Conservation (phyloP, 2,113 vertebrate genomes). For the Rousettus leschenaultii region DNA sequence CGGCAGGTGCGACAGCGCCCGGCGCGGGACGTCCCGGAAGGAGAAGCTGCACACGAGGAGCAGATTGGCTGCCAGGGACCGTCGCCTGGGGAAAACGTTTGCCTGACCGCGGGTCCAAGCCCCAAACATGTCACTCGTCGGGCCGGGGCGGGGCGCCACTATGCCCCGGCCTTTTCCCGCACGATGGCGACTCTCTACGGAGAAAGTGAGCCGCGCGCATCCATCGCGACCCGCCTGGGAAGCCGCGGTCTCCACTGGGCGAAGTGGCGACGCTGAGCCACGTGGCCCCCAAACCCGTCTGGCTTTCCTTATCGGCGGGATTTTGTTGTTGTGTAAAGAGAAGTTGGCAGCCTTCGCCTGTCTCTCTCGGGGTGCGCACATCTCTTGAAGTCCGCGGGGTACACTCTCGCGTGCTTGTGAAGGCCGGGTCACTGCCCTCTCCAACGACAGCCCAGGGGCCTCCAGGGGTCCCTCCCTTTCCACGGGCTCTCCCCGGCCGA, state of each 20-base stretch:
- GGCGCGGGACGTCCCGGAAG: neutral
- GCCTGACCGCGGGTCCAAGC: neutral
- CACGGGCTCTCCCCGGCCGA: neutral
- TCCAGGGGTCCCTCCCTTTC: neutral
- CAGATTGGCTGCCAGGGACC: neutral
- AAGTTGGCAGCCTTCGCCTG: neutral
- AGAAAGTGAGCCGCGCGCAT: neutral
- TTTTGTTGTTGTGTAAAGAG: neutral
- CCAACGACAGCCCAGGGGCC: neutral
- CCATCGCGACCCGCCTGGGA: neutral
- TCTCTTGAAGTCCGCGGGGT: neutral
- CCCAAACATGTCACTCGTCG: constrained; percentile 6
- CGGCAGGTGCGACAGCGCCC: neutral
- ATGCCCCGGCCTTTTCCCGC: constrained; percentile 8
- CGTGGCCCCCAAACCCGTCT: neutral
- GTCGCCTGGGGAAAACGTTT: constrained; percentile 16
- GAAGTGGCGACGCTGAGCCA: neutral
- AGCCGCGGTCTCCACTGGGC: neutral
- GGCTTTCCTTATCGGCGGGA: neutral
- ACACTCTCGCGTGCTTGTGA: neutral
- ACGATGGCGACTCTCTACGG: neutral
- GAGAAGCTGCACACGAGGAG: constrained; percentile 22
- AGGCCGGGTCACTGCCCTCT: neutral
- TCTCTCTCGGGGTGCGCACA: neutral
- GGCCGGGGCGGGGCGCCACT: too few relatives aligned